Percentiles rank a stretch among this genome's conserved stretches.
phyloP scores from a whole-genome alignment of 1,140 invertebrate species.

The Bathynomus jamesi region DNA sequence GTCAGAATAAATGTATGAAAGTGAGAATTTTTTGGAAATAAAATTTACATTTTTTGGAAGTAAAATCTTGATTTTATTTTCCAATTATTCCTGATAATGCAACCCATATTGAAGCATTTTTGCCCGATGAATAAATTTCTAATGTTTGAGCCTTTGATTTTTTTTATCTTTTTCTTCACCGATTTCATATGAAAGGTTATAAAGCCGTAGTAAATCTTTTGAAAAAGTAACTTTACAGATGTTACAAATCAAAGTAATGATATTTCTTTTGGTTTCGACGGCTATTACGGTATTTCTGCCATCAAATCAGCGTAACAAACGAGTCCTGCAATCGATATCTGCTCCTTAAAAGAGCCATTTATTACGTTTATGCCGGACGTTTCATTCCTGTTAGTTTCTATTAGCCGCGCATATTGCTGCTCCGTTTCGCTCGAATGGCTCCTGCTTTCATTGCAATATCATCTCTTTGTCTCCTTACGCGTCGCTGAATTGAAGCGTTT shows the following conservation, averaged over 20 bases:
- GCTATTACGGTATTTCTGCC: not conserved
- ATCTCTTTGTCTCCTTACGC: not conserved
- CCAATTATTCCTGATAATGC: no score
- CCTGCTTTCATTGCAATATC: not conserved
- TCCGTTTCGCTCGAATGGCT: not conserved
- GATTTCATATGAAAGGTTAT: no score
- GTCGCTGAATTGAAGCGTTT: no score
- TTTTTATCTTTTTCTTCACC: no score
- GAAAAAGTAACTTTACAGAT: not conserved
- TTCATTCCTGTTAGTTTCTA: not conserved
- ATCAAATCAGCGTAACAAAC: not conserved
- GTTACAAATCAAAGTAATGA: not conserved
- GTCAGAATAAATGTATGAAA: no score
- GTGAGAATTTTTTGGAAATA: no score
- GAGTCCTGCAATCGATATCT: not conserved
- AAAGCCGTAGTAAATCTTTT: no score
- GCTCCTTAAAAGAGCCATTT: not conserved
- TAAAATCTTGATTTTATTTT: no score
- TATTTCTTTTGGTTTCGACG: not conserved
- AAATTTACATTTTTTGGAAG: no score
- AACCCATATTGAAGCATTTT: no score
- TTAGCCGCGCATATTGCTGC: not conserved
- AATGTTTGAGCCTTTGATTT: no score
- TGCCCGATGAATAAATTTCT: no score
- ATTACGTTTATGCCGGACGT: not conserved